phyloP scores from a whole-genome alignment of 2,797 vertebrate genomes.

The Amazona finschi region DNA sequence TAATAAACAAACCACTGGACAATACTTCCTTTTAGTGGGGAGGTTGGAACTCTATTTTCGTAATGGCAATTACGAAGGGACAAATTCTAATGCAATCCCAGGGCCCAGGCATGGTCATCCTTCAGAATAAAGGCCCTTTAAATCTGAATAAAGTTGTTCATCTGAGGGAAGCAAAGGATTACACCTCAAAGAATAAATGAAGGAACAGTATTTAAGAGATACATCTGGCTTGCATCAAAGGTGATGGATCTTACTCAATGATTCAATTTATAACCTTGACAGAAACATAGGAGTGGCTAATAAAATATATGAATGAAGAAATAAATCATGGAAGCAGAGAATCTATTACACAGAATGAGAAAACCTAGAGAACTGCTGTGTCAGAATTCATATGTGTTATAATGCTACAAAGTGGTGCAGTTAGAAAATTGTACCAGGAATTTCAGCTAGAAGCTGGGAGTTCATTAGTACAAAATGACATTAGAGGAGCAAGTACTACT shows the following conservation, averaged over 20 bases:
- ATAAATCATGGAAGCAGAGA: background rate
- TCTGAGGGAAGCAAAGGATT: background rate
- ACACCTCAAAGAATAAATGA: background rate
- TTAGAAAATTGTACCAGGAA: background rate
- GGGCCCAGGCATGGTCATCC: background rate
- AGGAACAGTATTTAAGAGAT: background rate
- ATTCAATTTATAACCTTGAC: slow-evolving; percentile 14
- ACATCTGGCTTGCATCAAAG: background rate
- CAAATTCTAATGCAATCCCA: background rate
- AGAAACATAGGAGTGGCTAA: slow-evolving; percentile 4
- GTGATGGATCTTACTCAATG: background rate
- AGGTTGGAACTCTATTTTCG: slow-evolving; percentile 21
- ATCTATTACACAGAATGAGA: background rate
- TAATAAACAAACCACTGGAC: background rate
- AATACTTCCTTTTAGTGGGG: background rate
- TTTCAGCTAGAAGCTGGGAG: background rate
- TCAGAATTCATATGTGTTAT: background rate
- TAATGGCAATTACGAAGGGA: background rate
- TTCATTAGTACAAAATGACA: background rate
- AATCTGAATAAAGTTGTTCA: background rate
- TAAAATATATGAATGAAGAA: slow-evolving; percentile 7
- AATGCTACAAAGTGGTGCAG: background rate
- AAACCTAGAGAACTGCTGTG: background rate
- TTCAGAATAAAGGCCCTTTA: background rate
- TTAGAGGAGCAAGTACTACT: background rate